Conservation (phyloP, 2,113 vertebrate species). For the Felis chaus region DNA sequence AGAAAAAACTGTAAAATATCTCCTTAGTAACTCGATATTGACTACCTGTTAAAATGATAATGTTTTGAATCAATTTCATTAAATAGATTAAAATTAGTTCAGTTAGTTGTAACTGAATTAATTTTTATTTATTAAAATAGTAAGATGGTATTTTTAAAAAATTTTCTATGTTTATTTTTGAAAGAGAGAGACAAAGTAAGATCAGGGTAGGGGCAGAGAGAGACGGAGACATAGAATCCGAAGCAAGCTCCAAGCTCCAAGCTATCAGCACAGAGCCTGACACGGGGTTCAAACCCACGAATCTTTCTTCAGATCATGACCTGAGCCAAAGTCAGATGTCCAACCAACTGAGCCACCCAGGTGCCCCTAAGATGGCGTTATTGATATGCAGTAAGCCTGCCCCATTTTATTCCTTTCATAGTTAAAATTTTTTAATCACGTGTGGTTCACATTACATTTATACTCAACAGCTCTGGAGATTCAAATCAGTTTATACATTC, state of each 20-base stretch:
- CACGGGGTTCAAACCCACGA: too few relatives aligned
- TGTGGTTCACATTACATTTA: neutral
- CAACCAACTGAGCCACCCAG: too few relatives aligned
- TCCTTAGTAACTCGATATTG: neutral
- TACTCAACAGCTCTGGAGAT: neutral
- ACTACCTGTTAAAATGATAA: neutral
- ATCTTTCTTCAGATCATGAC: too few relatives aligned
- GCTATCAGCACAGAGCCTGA: too few relatives aligned
- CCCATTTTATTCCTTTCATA: slow-evolving; percentile 26
- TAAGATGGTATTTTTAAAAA: too few relatives aligned
- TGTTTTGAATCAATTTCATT: neutral
- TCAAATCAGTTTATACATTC: neutral
- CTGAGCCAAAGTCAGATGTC: too few relatives aligned
- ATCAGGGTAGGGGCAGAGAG: too few relatives aligned
- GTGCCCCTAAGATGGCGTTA: neutral
- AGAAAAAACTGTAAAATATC: neutral
- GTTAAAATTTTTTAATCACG: neutral
- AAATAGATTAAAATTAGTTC: neutral
- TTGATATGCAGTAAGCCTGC: neutral
- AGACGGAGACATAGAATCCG: too few relatives aligned
- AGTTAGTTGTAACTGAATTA: neutral
- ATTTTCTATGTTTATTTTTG: too few relatives aligned
- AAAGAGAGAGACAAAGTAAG: too few relatives aligned
- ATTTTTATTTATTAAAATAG: neutral
- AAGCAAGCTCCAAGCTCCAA: too few relatives aligned